Evolutionary conservation across 2,888 invertebrate species (phyloP), one percentile per base, ranked within the genome.

Genomic region (Drosophila pseudotalamancana): DNA sequence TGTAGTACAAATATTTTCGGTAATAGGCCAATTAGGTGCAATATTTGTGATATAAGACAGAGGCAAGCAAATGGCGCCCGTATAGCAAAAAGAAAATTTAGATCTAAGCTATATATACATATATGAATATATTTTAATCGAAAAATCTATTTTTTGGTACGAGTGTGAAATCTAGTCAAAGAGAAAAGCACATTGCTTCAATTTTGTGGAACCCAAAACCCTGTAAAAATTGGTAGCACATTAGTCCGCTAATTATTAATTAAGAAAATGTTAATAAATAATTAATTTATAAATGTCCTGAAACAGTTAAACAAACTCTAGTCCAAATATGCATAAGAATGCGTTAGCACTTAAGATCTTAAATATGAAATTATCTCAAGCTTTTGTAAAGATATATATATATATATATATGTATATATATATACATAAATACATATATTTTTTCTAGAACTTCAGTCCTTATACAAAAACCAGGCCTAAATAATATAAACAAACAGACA

Each of bases 41-140:
- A 90, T 90, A 90, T 87, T 87, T 90, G 90, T 90, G 90, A 90
- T 90, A 90, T 88, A 90, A 88, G 85, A 70, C 61, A 69, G 43
- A 49, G 40, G 46, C 56, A 59, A 53, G 39, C 27, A 35, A 60
- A 48, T 31, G 49, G 48, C 35, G 53, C 34, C 56, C 31, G 16
- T 32, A 46, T 46, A 57, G 46, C 40, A 56, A 66, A 66, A 50
- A 4, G 32, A 31, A 59, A 31, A 11, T 11, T 3, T 14, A 14
- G 6, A 23, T 23, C 9, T 57, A 57, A 43, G 45, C 29, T 6
- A 16, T 19, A 29, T 12, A 12, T 12, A n/a, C n/a, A n/a, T n/a
- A n/a, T n/a, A n/a, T n/a, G n/a, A n/a, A n/a, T 12, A 45, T 19
- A 9, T 12, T 19, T 27, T 27, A n/a, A n/a, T 29, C 4, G 3